Conservation (phyloP, 35 echinoderm and acorn worm species). For the Lytechinus pictus region DNA sequence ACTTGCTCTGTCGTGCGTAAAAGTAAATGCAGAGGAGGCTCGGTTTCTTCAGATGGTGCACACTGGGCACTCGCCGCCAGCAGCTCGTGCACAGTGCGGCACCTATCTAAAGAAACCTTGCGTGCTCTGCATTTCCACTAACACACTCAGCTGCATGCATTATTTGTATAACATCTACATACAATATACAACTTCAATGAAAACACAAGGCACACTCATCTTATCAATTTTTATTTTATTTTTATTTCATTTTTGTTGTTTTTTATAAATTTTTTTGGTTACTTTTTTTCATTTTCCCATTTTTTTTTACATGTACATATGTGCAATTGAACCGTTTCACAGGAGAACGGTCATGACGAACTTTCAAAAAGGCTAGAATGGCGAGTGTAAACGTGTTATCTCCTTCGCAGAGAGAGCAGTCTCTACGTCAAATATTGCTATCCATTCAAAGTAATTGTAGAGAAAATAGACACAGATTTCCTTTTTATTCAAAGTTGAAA, state of each 20-base stretch:
- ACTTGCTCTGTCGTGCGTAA: too few species aligned
- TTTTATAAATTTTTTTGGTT: constrained; percentile 55
- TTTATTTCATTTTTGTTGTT: constrained; percentile 32
- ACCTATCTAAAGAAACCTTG: too few species aligned
- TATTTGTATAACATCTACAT: not conserved
- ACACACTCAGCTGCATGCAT: too few species aligned
- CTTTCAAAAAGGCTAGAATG: constrained; percentile 30
- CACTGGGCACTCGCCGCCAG: too few species aligned
- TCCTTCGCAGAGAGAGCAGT: not conserved
- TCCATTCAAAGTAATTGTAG: constrained; percentile 1
- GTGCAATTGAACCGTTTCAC: constrained; percentile 28
- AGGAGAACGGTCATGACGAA: not conserved
- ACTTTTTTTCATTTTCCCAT: constrained; percentile 38
- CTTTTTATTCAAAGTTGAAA: not conserved
- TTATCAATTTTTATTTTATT: constrained; percentile 18
- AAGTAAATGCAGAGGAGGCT: too few species aligned
- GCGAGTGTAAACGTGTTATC: constrained; percentile 1
- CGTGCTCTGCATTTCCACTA: too few species aligned
- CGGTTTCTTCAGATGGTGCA: too few species aligned
- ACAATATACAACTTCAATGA: not conserved
- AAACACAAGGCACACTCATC: not conserved
- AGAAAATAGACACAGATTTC: constrained; percentile 22
- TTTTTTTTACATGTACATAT: constrained; percentile 50
- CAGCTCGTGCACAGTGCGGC: too few species aligned
- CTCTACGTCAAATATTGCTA: constrained; percentile 9